Conservation (phyloP, 2,888 invertebrate genomes). For the Parnassius glacialis region DNA sequence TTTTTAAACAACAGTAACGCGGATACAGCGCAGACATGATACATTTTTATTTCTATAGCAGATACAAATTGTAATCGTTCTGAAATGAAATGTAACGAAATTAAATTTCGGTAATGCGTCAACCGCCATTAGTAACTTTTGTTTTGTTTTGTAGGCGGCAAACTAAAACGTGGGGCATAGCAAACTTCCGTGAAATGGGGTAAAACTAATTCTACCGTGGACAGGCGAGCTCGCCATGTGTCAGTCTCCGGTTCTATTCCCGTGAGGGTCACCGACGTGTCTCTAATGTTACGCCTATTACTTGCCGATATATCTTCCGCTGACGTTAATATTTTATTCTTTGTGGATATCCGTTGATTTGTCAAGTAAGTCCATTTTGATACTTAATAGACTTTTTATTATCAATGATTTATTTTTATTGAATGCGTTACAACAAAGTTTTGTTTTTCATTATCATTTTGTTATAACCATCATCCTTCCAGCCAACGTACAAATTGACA, state of each 20-base stretch:
- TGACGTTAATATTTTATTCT: slow-evolving; percentile 73
- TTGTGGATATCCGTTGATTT: slow-evolving; percentile 58
- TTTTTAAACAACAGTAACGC: too few relatives aligned
- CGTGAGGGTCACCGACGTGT: slow-evolving; percentile 58
- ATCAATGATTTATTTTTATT: too few relatives aligned
- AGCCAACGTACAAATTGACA: too few relatives aligned
- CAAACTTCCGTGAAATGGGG: slow-evolving; percentile 77
- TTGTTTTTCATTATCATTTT: too few relatives aligned
- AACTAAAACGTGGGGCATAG: slow-evolving; percentile 49
- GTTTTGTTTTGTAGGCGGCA: slow-evolving; percentile 37
- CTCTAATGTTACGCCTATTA: slow-evolving; percentile 78
- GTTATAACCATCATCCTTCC: too few relatives aligned
- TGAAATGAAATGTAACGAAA: slow-evolving; percentile 16
- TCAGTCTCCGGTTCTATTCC: slow-evolving; percentile 64
- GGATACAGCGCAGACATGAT: too few relatives aligned
- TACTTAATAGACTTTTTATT: slow-evolving; percentile 2
- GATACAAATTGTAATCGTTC: slow-evolving; percentile 3
- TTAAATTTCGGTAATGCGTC: slow-evolving; percentile 28
- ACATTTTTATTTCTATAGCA: not conserved
- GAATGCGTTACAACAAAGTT: too few relatives aligned
- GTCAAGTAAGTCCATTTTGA: slow-evolving; percentile 37
- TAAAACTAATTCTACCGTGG: slow-evolving; percentile 67
- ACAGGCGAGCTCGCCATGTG: slow-evolving; percentile 64
- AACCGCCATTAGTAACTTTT: slow-evolving; percentile 26
- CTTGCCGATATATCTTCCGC: slow-evolving; percentile 72